Evolutionary conservation across 2,888 invertebrate species (phyloP), one percentile per base, ranked within the genome.

Genomic region (Spilarctia lutea): DNA sequence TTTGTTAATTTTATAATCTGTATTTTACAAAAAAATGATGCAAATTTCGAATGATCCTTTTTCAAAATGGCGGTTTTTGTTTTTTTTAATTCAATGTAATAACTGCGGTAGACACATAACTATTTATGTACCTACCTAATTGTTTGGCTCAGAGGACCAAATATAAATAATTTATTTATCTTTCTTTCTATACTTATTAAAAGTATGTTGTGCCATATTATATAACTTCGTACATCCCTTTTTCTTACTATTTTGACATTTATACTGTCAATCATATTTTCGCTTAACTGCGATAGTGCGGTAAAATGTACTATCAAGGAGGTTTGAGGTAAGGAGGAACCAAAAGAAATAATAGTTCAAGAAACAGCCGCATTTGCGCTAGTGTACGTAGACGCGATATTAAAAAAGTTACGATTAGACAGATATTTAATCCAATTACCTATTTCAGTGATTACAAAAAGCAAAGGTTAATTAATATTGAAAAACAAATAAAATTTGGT

Each of bases 91-190:
- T 16, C 45, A 45, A 45, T 16, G 4, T 20, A 20, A 1, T 20
- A 48, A 68, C 0, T 48, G 24, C 24, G 69, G n/a, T 16, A 10
- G 56, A 24, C 16, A 27, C 11, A n/a, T 60, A 35, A n/a, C n/a
- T n/a, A n/a, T n/a, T n/a, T 8, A 48, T 18, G 20, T 42, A 27
- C 45, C 24, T 8, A 27, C 45, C 24, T 8, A 68, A 18, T n/a
- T 68, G 68, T 77, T 85, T 82, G 81, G 82, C 83, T 79, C 76
- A 76, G 75, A 70, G 86, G 88, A 87, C 87, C 88, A 87, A 87
- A 85, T 81, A 81, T 67, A 56, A 74, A 71, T 74, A 73, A 78
- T 56, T 74, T 76, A 73, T 72, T 73, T 68, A 75, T 45, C 48
- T 48, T 65, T 76, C 67, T 67, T 76, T 75, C 2, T 67, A 69